These are phyloP conservation scores for Dendrophyllia cribrosa DNA, from an alignment of 64 coral and sea anemone genomes.

Conservation along the genomic window DNA sequence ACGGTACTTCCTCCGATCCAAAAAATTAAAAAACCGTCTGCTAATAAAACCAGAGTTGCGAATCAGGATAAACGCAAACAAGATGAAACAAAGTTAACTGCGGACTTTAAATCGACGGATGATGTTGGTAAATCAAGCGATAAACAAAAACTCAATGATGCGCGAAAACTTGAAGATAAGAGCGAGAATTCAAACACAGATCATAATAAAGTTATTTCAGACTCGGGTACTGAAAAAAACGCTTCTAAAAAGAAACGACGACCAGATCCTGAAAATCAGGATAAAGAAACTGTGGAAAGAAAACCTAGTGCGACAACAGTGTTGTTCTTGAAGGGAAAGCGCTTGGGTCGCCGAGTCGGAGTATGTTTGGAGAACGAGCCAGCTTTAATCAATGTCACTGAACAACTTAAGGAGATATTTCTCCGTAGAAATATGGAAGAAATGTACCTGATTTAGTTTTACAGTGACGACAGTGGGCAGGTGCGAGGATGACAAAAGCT, in stretches of 20 bases:
- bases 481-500: slow-evolving; percentile 15
- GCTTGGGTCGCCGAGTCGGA: slow-evolving; percentile 65
- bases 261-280: slow-evolving; percentile 8
- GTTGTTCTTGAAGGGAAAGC: slow-evolving; percentile 72
- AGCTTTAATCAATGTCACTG: slow-evolving; percentile 82
- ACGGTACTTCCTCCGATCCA: slow-evolving; percentile 82
- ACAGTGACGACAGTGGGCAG: slow-evolving; percentile 11
- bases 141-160: neutral
- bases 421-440: slow-evolving; percentile 93
- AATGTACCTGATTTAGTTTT: slow-evolving; percentile 87
- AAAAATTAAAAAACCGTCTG: neutral
- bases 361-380: slow-evolving; percentile 88
- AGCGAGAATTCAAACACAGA: neutral
- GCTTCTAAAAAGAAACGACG: slow-evolving; percentile 7
- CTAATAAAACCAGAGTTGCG: neutral
- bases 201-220: neutral
- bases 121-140: neutral
- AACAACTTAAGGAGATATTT: slow-evolving; percentile 93
- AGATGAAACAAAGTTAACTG: neutral
- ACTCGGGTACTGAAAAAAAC: slow-evolving; percentile 2
- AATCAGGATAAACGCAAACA: neutral
- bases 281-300: slow-evolving; percentile 33
- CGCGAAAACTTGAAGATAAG: slow-evolving; percentile 3
- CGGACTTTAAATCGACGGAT: neutral
- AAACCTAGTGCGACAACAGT: slow-evolving; percentile 75